These are phyloP conservation scores for Ormyrus nitidulus DNA, from an alignment of 2,888 invertebrate species.

Conservation along the genomic window DNA sequence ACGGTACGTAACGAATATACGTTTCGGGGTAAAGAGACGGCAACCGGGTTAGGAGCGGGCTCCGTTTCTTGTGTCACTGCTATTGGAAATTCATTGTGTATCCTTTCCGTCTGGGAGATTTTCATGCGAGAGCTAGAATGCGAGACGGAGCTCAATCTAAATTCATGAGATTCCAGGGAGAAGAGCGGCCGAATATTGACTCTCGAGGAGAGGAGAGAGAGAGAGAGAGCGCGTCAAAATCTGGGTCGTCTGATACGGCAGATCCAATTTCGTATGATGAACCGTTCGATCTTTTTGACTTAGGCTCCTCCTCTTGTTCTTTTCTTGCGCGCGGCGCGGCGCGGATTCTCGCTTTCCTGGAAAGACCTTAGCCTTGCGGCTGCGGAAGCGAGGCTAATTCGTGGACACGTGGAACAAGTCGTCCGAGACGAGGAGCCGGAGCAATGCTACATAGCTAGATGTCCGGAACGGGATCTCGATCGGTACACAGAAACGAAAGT, in stretches of 20 bases:
- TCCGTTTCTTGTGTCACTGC: conserved; percentile 5
- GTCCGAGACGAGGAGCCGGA: conserved; percentile 35
- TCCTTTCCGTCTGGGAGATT: conserved; percentile 21
- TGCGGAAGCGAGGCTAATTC: conserved; percentile 44
- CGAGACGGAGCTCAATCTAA: conserved; percentile 28
- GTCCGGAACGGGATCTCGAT: conserved; percentile 23
- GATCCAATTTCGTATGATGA: conserved; percentile 53
- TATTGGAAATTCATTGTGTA: conserved; percentile 44
- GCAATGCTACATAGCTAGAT: background rate
- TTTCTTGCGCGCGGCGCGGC: background rate
- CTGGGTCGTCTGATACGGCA: conserved; percentile 48
- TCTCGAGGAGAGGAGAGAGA: conserved; percentile 33
- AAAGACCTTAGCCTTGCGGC: conserved; percentile 42
- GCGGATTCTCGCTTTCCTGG: conserved; percentile 38
- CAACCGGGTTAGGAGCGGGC: background rate
- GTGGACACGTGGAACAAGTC: conserved; percentile 54
- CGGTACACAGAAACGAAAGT: conserved; percentile 26
- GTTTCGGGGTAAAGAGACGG: background rate
- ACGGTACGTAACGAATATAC: background rate
- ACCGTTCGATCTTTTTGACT: conserved; percentile 46
- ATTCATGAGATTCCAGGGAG: conserved; percentile 54
- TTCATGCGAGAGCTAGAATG: no score
- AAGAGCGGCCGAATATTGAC: conserved; percentile 49
- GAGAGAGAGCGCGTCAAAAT: conserved; percentile 44
- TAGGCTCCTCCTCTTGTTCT: background rate